Base-by-base conservation (phyloP, 2,797 vertebrate genomes). In the Brotula barbata region DNA sequence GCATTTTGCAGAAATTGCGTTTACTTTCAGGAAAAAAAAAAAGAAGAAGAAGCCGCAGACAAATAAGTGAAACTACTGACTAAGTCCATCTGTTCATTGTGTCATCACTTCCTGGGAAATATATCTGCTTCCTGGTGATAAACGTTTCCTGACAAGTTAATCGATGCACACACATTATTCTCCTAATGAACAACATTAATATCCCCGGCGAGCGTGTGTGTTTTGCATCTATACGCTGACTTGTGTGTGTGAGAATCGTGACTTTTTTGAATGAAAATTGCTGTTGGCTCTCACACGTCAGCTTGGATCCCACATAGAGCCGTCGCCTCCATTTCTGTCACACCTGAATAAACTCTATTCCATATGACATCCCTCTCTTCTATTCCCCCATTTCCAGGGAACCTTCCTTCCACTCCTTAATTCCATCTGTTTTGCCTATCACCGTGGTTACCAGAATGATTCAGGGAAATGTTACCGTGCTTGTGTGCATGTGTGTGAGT, bases 271-370 rank as follows among this genome's bases (percentile, higher is more conserved):
- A 7, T 56, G 20, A 7, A 4, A 40, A 25, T 19, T 55, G 17
- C 17, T 37, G 49, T 36, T 42, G 6, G 31, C 28, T 15, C 47
- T 57, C 37, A 22, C 53, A 9, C 28, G 44, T 63, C 46, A 62
- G 39, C 50, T 34, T 21, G 40, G 11, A 43, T 71, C 58, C 55
- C 47, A 40, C 36, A 22, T 58, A 20, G 28, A 46, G 19, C 21
- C 8, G 7, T 57, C 7, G 43, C 19, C 34, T 50, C 15, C 36
- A 46, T 51, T 73, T 58, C 7, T 49, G 42, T 56, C 57, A 63
- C 61, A 75, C 77, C 69, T 77, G 68, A 83, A 72, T 69, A 77
- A 86, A 67, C 49, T 33, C 1, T n/a, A 23, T 15, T 40, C 15
- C 16, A 8, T 48, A 36, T 43, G 19, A 50, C 17, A 57, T 21